Percentiles rank a stretch among this genome's conserved stretches.
Evolutionary conservation across 2,888 invertebrate genomes (phyloP).

Genomic region (Apodemia duryi): DNA sequence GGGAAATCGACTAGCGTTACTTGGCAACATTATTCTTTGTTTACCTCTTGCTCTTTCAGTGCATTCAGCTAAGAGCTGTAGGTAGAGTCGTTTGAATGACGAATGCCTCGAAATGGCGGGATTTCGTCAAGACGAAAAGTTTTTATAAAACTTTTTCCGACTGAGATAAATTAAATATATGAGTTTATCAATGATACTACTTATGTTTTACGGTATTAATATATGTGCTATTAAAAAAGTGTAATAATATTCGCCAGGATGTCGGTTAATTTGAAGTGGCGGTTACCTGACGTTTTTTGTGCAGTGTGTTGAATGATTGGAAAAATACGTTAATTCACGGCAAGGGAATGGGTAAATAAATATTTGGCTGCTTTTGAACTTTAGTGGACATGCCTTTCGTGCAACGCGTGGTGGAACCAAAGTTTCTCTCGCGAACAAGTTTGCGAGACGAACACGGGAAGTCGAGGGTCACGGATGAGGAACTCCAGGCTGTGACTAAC

Average conservation of each 20-base stretch:
- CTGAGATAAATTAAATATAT: constrained; percentile 46
- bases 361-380: constrained; percentile 49
- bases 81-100: constrained; percentile 33
- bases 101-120: constrained; percentile 57
- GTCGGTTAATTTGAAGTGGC: constrained; percentile 79
- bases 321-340: constrained; percentile 70
- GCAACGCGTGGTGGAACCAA: constrained; percentile 90
- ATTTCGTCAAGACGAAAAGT: constrained; percentile 61
- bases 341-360: constrained; percentile 68
- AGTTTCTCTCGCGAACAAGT: constrained; percentile 85
- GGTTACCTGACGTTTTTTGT: constrained; percentile 79
- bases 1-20: not conserved
- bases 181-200: constrained; percentile 23
- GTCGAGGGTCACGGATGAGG: constrained; percentile 83
- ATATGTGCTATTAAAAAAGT: constrained; percentile 35
- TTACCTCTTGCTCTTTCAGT: constrained; percentile 37
- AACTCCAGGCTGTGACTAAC: constrained; percentile 92
- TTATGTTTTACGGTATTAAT: constrained; percentile 29
- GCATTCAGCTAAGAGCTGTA: constrained; percentile 60
- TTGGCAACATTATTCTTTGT: constrained; percentile 24
- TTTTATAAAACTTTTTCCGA: constrained; percentile 57
- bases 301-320: constrained; percentile 74
- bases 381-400: constrained; percentile 89
- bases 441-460: constrained; percentile 80
- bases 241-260: constrained; percentile 71